Evolutionary conservation across 2,113 vertebrate genomes (phyloP), one percentile per base, ranked within the genome.

Genomic region (Rhegmatorhina hoffmannsi): DNA sequence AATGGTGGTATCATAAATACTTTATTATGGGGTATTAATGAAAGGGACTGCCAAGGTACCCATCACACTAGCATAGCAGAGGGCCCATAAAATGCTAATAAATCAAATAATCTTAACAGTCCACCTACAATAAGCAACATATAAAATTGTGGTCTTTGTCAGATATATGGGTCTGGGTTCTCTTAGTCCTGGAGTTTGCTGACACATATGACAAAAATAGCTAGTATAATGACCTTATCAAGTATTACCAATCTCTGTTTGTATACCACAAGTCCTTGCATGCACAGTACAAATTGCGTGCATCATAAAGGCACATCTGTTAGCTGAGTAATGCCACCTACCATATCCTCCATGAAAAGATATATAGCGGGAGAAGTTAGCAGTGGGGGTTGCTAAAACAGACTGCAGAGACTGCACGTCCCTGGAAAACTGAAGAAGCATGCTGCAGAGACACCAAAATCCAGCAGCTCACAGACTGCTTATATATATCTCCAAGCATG

Each of bases 11-110:
- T 95, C 96, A 96, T 97, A 97, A 97, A 97, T 96, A 96, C 40
- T 96, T 92, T 94, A 60, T 96, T 96, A 97, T 97, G 93, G 80
- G 90, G 92, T 97, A 97, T 92, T 97, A 98, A 98, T 97, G 96
- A 97, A 98, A 97, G 82, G 53, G 44, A 87, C 34, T 85, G 89
- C 79, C 91, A 96, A 88, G 78, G 73, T 94, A 92, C 79, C 92
- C 68, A 94, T 89, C 72, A 89, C 33, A 7, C 56, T 79, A 91
- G 69, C 80, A 92, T 88, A 94, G 82, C 84, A 93, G 72, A 97
- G 92, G 87, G 56, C 93, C 60, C 59, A 90, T 94, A 96, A 97
- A 96, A 94, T 77, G 77, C 47, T 73, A 89, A 90, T 96, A 97
- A 96, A 97, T 97, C 96, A 94, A 84, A 83, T 69, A 46, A 84